These are phyloP conservation scores for Coccyzus lansbergi DNA, from an alignment of 2,797 vertebrate genomes.

Conservation along the genomic window DNA sequence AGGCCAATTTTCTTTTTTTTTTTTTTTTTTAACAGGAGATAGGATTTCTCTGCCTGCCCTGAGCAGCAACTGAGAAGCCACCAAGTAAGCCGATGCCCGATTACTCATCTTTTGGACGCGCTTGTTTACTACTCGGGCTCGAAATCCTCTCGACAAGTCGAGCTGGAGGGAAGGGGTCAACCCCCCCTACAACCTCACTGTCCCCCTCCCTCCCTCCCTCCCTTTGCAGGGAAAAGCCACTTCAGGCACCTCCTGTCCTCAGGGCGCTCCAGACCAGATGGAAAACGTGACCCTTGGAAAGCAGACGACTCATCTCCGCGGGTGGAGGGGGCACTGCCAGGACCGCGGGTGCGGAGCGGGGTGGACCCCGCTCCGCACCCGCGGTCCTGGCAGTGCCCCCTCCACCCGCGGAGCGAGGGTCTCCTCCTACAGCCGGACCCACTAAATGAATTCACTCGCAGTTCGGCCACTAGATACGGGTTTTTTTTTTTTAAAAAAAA, in stretches of 20 bases:
- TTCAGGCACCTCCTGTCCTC: not conserved
- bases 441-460: constrained; percentile 33
- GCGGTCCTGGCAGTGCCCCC: too few species aligned
- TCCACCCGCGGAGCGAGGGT: not conserved
- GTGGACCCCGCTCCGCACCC: not conserved
- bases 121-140: not conserved
- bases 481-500: too few species aligned
- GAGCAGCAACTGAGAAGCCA: constrained; percentile 2
- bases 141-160: not conserved
- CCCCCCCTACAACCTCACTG: not conserved
- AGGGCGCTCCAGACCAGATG: not conserved
- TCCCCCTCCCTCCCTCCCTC: not conserved
- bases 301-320: not conserved
- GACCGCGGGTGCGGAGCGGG: too few species aligned
- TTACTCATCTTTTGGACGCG: constrained; percentile 4
- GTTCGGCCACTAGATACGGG: constrained; percentile 12
- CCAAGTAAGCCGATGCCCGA: constrained; percentile 4
- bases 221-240: not conserved
- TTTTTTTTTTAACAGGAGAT: constrained; percentile 36
- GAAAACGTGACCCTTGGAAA: not conserved
- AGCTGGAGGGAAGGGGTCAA: not conserved
- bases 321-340: not conserved
- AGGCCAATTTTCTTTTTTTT: constrained; percentile 47
- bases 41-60: constrained; percentile 13
- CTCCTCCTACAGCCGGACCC: not conserved